These are phyloP conservation scores for Taenioides sp. DNA, from an alignment of 2,797 vertebrate genomes.

Conservation along the genomic window DNA sequence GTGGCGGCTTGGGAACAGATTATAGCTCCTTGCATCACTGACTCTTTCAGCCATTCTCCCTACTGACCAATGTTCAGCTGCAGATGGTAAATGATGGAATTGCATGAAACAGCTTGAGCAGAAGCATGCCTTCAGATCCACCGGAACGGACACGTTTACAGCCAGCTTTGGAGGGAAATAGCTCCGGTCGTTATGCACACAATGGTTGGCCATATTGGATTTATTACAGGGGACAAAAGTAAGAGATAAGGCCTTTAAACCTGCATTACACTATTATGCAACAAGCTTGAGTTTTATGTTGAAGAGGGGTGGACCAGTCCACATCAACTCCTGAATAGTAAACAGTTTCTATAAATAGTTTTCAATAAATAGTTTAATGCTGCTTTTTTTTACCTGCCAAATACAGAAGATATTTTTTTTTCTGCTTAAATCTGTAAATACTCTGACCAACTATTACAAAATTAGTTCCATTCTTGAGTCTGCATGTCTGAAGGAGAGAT, in stretches of 20 bases:
- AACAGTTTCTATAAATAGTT: slow-evolving; percentile 36
- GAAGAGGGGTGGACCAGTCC: background rate
- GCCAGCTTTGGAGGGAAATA: slow-evolving; percentile 27
- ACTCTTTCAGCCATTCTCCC: slow-evolving; percentile 74
- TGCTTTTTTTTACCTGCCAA: background rate
- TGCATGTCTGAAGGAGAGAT: too few species aligned
- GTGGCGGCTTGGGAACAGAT: slow-evolving; percentile 72
- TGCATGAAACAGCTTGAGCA: slow-evolving; percentile 62
- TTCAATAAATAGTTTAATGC: background rate
- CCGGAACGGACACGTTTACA: slow-evolving; percentile 45
- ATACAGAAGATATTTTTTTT: background rate
- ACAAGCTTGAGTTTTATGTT: background rate
- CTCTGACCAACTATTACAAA: background rate
- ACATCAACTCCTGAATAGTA: slow-evolving; percentile 7
- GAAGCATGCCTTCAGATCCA: slow-evolving; percentile 49
- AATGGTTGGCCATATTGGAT: slow-evolving; percentile 18
- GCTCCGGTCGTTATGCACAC: slow-evolving; percentile 22
- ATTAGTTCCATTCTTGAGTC: too few species aligned
- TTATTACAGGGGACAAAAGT: slow-evolving; percentile 13
- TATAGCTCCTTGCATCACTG: slow-evolving; percentile 78
- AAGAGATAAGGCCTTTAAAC: slow-evolving; percentile 8
- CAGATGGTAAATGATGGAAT: slow-evolving; percentile 75
- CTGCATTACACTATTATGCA: slow-evolving; percentile 7
- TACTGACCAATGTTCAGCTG: slow-evolving; percentile 74
- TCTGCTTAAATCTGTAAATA: background rate